Evolutionary conservation across 2,113 vertebrate species (phyloP), one percentile per base, ranked within the genome.

Genomic region (Vidua chalybeata): DNA sequence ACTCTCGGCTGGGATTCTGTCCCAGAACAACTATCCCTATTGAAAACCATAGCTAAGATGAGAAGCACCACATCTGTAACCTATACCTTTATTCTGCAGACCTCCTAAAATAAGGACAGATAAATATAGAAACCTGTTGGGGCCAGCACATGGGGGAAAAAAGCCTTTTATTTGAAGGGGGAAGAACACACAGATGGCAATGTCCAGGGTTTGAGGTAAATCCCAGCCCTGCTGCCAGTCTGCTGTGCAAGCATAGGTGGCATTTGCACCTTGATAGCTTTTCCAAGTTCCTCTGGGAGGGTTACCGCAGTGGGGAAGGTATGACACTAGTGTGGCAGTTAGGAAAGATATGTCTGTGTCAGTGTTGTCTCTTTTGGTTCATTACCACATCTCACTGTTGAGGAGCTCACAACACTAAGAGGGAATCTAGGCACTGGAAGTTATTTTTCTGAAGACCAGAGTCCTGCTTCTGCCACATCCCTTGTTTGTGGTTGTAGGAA

Each of bases 41-140:
- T 94, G 90, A 89, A 95, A 95, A 96, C 45, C 94, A 90, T 37
- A 82, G 96, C 88, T 93, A 26, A 84, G 82, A 90, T 52, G 89
- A 97, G 94, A 82, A 95, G 86, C 61, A 49, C 90, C 92, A 92
- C 93, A 95, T 96, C 93, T 97, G 96, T 82, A 87, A 93, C 72
- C 89, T 93, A 87, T 96, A 94, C 5, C 0, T 90, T 93, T 89
- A 91, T 92, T 58, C 88, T 94, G 66, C 81, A 84, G 94, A 73
- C 83, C 92, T 96, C 79, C 83, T 84, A 84, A 91, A 96, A 90
- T 94, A 93, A 95, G 64, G 82, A 58, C 33, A 87, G 94, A 94
- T 93, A 96, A 96, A 96, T 96, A 96, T 73, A 96, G 92, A 95
- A 93, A 90, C 92, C 45, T 89, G 64, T 19, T 13, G 12, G 31